Evolutionary conservation across 1,140 invertebrate species (phyloP), one percentile per base, ranked within the genome.

Genomic region (Maniola jurtina): DNA sequence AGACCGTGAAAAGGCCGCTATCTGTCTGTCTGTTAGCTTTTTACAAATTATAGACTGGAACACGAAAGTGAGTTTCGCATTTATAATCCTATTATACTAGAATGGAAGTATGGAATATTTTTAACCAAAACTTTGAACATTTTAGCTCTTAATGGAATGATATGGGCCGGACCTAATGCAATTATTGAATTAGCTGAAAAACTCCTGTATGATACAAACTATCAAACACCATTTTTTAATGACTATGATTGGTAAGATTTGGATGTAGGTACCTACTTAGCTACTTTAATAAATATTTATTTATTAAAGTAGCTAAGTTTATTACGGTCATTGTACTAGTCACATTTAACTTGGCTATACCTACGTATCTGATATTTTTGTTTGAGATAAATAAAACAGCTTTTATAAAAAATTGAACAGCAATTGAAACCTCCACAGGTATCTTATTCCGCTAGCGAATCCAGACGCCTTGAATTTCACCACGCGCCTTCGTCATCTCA

Each of bases 171-270:
- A 11, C 68, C 86, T 1, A 88, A 86, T 62, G 81, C 81, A 11
- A 70, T 89, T 38, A 63, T 87, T 1, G 83, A 87, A 56, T 65
- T 89, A 16, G 75, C 84, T 9, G 79, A 88, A 33, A 88, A 83
- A 42, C 69, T 89, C 34, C 66, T 88, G 6, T 83, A 83, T 58
- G 86, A 88, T 59, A 71, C 74, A 14, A 85, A 75, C 50, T 89
- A 85, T 59, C 87, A 88, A 75, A 85, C 83, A 13, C 87, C 87
- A 0, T 89, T 85, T 64, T 88, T 89, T 60, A 88, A 88, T 58
- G 87, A 89, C 61, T 90, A 90, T 59, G 84, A 88, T 66, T 90
- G 86, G 86, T 88, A 75, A 75, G 75, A 54, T 40, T 35, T 33
- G 54, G 56, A 16, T 13, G 25, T n/a, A n/a, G n/a, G n/a, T 25